Evolutionary conservation across 2,113 vertebrate genomes (phyloP), one percentile per base, ranked within the genome.

Genomic region (Dunckerocampus dactyliophorus): DNA sequence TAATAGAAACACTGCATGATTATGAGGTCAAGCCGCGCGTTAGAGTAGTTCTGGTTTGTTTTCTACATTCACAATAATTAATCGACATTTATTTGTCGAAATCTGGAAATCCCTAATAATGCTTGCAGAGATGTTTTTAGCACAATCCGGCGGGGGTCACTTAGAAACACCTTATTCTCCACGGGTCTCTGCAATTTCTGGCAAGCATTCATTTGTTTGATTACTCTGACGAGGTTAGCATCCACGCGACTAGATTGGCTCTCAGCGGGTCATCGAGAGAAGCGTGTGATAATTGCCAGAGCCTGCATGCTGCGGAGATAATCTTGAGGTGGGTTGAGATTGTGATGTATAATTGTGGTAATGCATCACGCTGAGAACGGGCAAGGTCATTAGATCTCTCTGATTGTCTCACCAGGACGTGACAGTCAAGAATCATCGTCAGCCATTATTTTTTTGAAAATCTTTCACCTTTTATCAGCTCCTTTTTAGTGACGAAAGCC

Each of bases 141-240:
- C 28, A 21, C 47, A 71, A 56, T 63, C 51, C 46, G 50, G 53
- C 51, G 67, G 37, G 37, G 58, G 31, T 48, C 57, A 53, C 59
- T 34, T 34, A 59, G 21, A 65, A 54, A 49, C 31, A 48, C 39
- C 45, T 70, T 8, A 16, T 13, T 63, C 66, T 76, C 65, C 50
- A 50, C n/a, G n/a, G 47, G 42, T n/a, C 20, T 45, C 39, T 31
- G 31, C 53, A 49, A 52, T 63, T 62, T 68, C 31, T n/a, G 51
- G 58, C 64, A 72, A 75, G 57, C 21, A 69, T 78, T 81, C 72
- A 81, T 82, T 78, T 54, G 65, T 75, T 70, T 82, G 69, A 86
- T 83, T 80, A 61, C 58, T 47, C 42, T n/a, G 48, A 69, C 63
- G 47, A 69, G 57, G 63, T 69, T 43, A 74, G 47, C 31, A 47